Evolutionary conservation across 2,113 vertebrate genomes (phyloP).

Genomic region (Cichladusa arquata): DNA sequence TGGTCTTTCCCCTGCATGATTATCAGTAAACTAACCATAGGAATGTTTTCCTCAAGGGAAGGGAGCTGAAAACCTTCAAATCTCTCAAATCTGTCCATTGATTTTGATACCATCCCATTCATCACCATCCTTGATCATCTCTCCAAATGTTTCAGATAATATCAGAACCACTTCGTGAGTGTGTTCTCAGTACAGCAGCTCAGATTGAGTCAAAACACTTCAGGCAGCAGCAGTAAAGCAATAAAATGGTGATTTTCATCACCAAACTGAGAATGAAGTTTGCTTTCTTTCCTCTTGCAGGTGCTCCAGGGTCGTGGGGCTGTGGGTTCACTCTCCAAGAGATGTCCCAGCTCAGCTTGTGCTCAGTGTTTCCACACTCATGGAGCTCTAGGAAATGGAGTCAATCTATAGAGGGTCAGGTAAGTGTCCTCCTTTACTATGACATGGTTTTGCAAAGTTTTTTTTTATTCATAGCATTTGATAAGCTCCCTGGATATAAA

Average conservation of each 20-base stretch:
- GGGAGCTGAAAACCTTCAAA: neutral
- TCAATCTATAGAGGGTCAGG: slow-evolving; percentile 61
- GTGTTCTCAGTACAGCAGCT: neutral
- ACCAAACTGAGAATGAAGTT: neutral
- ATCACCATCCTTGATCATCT: slow-evolving; percentile 2
- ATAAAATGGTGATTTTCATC: neutral
- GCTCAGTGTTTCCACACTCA: slow-evolving; percentile 27
- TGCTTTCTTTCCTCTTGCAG: slow-evolving; percentile 52
- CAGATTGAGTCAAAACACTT: neutral
- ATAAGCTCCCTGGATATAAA: slow-evolving; percentile 45
- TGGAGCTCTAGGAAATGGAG: slow-evolving; percentile 31
- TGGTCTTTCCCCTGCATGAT: neutral
- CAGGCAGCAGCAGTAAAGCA: neutral
- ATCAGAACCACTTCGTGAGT: neutral
- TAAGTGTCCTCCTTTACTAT: slow-evolving; percentile 63
- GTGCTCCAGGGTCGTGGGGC: slow-evolving; percentile 32
- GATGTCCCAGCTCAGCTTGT: slow-evolving; percentile 18
- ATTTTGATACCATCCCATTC: neutral
- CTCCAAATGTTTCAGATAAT: neutral
- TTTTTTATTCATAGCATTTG: slow-evolving; percentile 51
- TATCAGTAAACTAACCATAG: neutral
- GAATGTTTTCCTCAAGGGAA: neutral
- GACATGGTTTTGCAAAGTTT: slow-evolving; percentile 72
- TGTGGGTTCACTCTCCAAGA: slow-evolving; percentile 43
- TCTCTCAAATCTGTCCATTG: neutral